Evolutionary conservation across 2,113 vertebrate species (phyloP), one percentile per base, ranked within the genome.

Genomic region (Asarcornis scutulata): DNA sequence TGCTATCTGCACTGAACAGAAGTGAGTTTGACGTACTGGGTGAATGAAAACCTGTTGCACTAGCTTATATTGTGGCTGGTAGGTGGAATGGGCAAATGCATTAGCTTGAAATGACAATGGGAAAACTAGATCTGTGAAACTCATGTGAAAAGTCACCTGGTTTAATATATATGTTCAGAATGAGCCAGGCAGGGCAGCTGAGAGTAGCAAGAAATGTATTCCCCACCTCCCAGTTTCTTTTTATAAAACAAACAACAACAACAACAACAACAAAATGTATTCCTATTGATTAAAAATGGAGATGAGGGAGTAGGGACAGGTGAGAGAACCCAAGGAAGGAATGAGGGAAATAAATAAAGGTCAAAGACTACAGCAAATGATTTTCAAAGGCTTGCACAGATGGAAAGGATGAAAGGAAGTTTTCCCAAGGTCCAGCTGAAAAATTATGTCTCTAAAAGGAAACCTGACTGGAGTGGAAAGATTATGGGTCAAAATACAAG

Each of bases 401-500:
- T 44, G 38, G 38, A 92, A 29, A 86, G 26, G 32, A 72, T 78
- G 69, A 25, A 88, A 64, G 36, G 73, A 78, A 95, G 29, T 86
- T 93, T 93, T 68, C 38, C 31, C 42, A 84, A 56, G 76, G 26
- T 52, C 77, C 74, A 53, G 17, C 34, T 84, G 69, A 95, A 59
- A 93, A 93, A 89, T 79, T 77, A 8, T 75, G 68, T 81, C 77
- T 89, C 3, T 0, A 62, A 91, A 93, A 12, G 48, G 17, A 95
- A 86, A 84, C 7, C 11, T 79, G 83, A 87, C 69, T 84, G 48
- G 38, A 95, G 48, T 84, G 34, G 53, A 80, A 94, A 79, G 71
- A 91, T 56, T 95, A 52, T 36, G 32, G 92, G 62, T 89, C 77
- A 86, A 88, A 91, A 89, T 82, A 48, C 62, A 95, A 93, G 81